These are phyloP conservation scores for Argyra leucocephala DNA, from an alignment of 2,888 invertebrate genomes.

Conservation along the genomic window DNA sequence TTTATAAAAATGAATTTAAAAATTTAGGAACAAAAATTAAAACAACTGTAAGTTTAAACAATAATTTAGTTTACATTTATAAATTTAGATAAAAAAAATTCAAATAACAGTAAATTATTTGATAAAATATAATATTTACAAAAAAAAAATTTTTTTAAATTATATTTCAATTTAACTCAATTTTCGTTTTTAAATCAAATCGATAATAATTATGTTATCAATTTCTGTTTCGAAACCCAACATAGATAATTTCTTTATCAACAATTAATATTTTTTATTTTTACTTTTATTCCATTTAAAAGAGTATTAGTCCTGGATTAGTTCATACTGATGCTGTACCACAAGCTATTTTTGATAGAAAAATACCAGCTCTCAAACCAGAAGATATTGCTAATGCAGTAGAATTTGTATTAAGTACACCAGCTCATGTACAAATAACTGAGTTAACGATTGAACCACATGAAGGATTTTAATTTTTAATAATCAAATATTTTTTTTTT, in stretches of 20 bases:
- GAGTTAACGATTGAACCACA: neutral
- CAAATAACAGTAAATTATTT: too few species aligned
- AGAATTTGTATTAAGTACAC: conserved; percentile 19
- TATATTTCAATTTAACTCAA: too few species aligned
- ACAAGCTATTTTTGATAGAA: conserved; percentile 18
- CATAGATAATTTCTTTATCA: neutral
- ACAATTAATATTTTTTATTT: neutral
- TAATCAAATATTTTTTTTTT: too few species aligned
- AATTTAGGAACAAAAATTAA: conserved; percentile 28
- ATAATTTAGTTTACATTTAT: too few species aligned
- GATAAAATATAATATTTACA: too few species aligned
- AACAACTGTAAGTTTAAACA: conserved; percentile 30
- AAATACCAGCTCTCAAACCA: conserved; percentile 15
- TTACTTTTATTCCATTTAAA: neutral
- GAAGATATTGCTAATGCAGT: conserved; percentile 23
- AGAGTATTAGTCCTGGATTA: conserved; percentile 1
- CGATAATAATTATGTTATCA: too few species aligned
- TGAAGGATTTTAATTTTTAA: neutral
- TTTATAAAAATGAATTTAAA: conserved; percentile 31
- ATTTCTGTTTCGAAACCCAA: too few species aligned
- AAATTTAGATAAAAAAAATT: too few species aligned
- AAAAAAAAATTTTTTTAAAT: too few species aligned
- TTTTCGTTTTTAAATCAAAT: too few species aligned
- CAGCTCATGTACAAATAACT: conserved; percentile 16
- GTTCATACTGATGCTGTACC: conserved; percentile 29